A percentile compares a stretch with the other conserved stretches of the same genome.
Evolutionary conservation across 2,888 invertebrate species (phyloP).

Genomic region (Diplolepis rosae): DNA sequence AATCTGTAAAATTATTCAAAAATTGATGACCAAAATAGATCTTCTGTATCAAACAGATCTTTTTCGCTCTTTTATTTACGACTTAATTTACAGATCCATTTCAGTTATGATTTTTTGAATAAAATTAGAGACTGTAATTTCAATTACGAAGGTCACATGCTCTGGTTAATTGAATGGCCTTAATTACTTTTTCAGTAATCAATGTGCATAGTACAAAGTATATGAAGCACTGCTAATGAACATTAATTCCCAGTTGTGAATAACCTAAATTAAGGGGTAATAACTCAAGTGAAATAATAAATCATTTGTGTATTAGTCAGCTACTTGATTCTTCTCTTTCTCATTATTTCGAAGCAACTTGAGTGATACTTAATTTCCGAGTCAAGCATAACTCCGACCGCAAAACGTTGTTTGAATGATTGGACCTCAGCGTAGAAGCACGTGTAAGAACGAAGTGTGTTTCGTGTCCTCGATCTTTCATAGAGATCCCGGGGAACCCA

Average conservation of each 20-base stretch:
- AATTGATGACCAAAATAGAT: too few species aligned
- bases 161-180: not conserved
- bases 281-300: not conserved
- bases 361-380: not conserved
- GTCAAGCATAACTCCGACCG: too few species aligned
- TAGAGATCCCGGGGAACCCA: slow-evolving; percentile 53
- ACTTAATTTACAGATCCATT: too few species aligned
- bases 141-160: too few species aligned
- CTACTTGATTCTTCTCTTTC: too few species aligned
- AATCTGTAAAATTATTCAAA: too few species aligned
- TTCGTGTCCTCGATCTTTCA: slow-evolving; percentile 36
- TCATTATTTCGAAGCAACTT: too few species aligned
- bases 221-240: not conserved
- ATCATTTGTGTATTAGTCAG: not conserved
- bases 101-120: too few species aligned
- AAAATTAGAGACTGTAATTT: too few species aligned
- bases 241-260: not conserved
- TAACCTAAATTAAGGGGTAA: not conserved
- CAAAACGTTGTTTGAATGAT: too few species aligned
- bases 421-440: slow-evolving; percentile 44
- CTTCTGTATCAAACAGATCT: too few species aligned
- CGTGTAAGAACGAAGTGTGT: slow-evolving; percentile 35
- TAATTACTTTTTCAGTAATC: not conserved
- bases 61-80: too few species aligned
- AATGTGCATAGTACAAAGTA: not conserved